phyloP scores from a whole-genome alignment of 2,888 invertebrate species.

The Julus scandinavius region DNA sequence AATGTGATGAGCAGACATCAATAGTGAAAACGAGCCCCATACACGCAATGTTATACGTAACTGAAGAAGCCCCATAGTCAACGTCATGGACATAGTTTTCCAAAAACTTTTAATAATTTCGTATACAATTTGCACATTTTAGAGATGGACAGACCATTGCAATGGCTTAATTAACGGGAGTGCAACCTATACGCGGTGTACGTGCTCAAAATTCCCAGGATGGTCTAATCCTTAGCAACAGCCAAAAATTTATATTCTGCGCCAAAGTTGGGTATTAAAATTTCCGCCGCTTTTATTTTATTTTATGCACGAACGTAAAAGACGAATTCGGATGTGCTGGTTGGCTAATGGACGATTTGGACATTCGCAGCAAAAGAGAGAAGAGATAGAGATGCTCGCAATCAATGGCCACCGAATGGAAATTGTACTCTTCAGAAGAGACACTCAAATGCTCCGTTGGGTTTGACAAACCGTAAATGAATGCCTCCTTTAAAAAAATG shows the following conservation, averaged over 20 bases:
- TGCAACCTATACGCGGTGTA: background rate
- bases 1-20: background rate
- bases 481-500: constrained; percentile 14
- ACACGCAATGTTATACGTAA: background rate
- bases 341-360: constrained; percentile 46
- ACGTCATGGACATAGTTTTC: background rate
- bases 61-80: background rate
- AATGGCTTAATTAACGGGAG: constrained; percentile 23
- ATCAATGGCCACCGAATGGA: constrained; percentile 46
- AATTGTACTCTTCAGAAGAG: constrained; percentile 23
- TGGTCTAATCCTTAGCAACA: constrained; percentile 19
- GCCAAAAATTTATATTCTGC: constrained; percentile 41
- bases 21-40: background rate
- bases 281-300: constrained; percentile 43
- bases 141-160: background rate
- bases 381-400: constrained; percentile 6
- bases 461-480: constrained; percentile 46
- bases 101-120: constrained; percentile 13
- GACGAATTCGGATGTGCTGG: constrained; percentile 40
- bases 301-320: constrained; percentile 37
- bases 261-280: constrained; percentile 45
- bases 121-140: background rate
- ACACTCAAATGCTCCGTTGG: constrained; percentile 43
- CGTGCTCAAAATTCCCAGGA: constrained; percentile 44
- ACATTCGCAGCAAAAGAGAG: constrained; percentile 15